A percentile compares a stretch with the other conserved stretches of the same genome.
phyloP scores from a whole-genome alignment of 2,113 vertebrate genomes.

The Pachypanchax playfairii region DNA sequence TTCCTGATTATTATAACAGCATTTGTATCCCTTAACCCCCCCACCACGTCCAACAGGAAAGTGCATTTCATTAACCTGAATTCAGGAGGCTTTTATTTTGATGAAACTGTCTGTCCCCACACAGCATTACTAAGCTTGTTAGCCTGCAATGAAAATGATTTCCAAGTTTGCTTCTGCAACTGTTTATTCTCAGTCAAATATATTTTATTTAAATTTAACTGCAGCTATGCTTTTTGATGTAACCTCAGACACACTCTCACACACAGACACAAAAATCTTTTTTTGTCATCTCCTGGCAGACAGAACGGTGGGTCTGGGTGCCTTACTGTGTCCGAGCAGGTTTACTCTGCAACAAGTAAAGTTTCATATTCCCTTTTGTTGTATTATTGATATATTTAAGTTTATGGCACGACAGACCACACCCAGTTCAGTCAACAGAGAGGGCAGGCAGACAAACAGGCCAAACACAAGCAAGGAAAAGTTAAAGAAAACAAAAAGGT shows the following conservation, averaged over 20 bases:
- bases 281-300: too few relatives aligned
- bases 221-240: not conserved
- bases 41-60: constrained; percentile 1
- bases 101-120: constrained; percentile 18
- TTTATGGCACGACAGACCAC: too few relatives aligned
- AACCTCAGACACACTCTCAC: constrained; percentile 6
- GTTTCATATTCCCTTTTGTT: too few relatives aligned
- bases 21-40: not conserved
- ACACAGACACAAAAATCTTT: too few relatives aligned
- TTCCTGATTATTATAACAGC: constrained; percentile 16
- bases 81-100: constrained; percentile 27
- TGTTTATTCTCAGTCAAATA: constrained; percentile 25
- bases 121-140: constrained; percentile 22
- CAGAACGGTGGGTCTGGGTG: too few relatives aligned
- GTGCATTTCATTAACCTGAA: constrained; percentile 53
- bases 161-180: constrained; percentile 24
- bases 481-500: too few relatives aligned
- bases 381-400: too few relatives aligned
- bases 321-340: too few relatives aligned
- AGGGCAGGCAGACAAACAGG: too few relatives aligned
- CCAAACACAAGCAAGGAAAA: too few relatives aligned
- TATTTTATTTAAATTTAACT: constrained; percentile 15
- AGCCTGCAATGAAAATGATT: constrained; percentile 11
- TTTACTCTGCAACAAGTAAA: too few relatives aligned
- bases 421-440: too few relatives aligned